These are phyloP conservation scores for Indicator maculatus DNA, from an alignment of 2,113 vertebrate species.

Conservation along the genomic window DNA sequence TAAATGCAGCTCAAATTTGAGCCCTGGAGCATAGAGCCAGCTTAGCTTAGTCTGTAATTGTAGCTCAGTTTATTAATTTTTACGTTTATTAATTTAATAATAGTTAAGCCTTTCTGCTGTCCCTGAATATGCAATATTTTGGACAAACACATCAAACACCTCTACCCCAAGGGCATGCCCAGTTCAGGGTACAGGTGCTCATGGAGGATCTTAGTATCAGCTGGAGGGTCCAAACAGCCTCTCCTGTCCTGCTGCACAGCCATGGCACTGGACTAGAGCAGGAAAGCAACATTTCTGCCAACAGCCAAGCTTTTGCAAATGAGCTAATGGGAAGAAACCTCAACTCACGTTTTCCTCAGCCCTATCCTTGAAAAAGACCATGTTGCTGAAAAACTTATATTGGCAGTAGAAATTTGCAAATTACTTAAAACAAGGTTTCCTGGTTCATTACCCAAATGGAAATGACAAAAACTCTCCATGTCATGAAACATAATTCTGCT, in stretches of 20 bases:
- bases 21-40: neutral
- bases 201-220: neutral
- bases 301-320: neutral
- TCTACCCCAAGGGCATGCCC: rapidly evolving
- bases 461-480: neutral
- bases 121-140: neutral
- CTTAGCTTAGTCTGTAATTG: neutral
- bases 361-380: neutral
- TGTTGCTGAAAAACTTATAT: neutral
- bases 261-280: neutral
- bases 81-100: neutral
- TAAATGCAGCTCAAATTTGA: neutral
- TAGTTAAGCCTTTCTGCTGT: neutral
- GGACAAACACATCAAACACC: neutral
- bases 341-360: neutral
- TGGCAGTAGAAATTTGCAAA: neutral
- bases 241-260: neutral
- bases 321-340: neutral
- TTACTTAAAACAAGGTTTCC: neutral
- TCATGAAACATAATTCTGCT: rapidly evolving
- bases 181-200: neutral
- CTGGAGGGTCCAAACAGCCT: neutral
- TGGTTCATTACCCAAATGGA: neutral
- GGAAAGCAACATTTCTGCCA: neutral
- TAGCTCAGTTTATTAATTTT: neutral